phyloP scores from a whole-genome alignment of 2,797 vertebrate genomes.

The Halcyon leucocephala region DNA sequence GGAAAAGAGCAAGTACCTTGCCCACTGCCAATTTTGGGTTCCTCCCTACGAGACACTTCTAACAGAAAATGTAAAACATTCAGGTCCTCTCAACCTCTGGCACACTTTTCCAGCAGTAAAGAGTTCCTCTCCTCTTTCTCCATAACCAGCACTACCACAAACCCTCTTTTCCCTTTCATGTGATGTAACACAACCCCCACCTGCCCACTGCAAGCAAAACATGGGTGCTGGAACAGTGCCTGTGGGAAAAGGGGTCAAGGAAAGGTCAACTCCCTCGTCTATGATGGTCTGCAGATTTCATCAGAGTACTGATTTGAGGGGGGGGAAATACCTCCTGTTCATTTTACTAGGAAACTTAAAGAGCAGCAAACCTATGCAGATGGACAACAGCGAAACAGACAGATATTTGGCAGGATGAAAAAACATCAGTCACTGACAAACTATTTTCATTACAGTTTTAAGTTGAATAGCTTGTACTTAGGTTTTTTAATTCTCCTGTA shows the following conservation, averaged over 20 bases:
- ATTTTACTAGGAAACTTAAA: not conserved
- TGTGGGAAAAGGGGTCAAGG: not conserved
- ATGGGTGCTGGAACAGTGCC: not conserved
- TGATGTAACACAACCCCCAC: not conserved
- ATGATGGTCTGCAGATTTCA: not conserved
- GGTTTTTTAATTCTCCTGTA: not conserved
- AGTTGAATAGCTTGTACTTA: not conserved
- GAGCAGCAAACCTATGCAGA: not conserved
- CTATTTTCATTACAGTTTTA: not conserved
- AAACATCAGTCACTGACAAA: not conserved
- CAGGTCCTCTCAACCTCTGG: not conserved
- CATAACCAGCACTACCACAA: fast-evolving
- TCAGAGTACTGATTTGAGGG: not conserved
- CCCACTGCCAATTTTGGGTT: not conserved
- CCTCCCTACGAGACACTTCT: not conserved
- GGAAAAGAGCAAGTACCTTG: not conserved
- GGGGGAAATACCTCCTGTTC: not conserved
- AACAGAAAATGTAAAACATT: fast-evolving
- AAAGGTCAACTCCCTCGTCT: not conserved
- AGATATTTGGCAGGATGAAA: not conserved
- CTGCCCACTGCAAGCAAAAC: not conserved
- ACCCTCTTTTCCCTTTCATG: fast-evolving
- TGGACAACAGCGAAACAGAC: not conserved
- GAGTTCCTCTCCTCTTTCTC: not conserved
- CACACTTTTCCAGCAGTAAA: not conserved